Base-by-base conservation (phyloP, 2,113 vertebrate species). In the Pseudorectes ferrugineus region DNA sequence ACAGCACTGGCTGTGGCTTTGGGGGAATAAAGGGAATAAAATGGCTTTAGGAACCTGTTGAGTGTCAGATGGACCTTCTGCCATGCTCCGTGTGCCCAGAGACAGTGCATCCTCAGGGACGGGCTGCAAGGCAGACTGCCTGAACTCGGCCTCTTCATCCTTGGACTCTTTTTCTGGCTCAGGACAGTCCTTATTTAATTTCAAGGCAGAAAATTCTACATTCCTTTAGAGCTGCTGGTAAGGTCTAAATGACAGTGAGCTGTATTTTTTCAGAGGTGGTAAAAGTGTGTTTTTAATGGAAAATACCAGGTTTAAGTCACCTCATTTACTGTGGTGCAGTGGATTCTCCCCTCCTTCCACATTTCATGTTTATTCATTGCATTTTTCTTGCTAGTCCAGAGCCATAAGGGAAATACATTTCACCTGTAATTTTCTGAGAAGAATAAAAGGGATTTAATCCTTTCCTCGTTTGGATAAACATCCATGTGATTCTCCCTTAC, bases 261-360 rank as follows among this genome's bases (percentile, higher is more conserved):
- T 88, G n/a, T 81, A 25, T 93, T 96, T 96, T 90, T 38, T 92
- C 70, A 84, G 62, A 73, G 23, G 82, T 75, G 91, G 88, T 91
- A 52, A 49, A 95, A 96, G 75, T 77, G 29, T 58, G 7, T 67
- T 89, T 95, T 88, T 45, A 73, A 78, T 87, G 78, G 71, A 81
- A 95, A 88, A 70, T 75, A 85, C 10, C 40, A 13, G 48, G 66
- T 91, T 81, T 88, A 89, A 93, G 52, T 96, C 84, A 81, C 89
- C 51, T 96, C 73, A 77, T 89, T 80, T 82, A 63, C 81, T n/a
- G 9, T 80, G 81, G 79, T 80, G 72, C 42, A 71, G 52, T 70
- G 89, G 70, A 52, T 59, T 81, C 45, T 88, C 70, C 49, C 12
- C 22, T 86, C 85, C 78, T 91, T 67, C 57, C 54, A 92, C 18